Evolutionary conservation across 1,140 invertebrate species (phyloP).

Genomic region (Nasonia giraulti): DNA sequence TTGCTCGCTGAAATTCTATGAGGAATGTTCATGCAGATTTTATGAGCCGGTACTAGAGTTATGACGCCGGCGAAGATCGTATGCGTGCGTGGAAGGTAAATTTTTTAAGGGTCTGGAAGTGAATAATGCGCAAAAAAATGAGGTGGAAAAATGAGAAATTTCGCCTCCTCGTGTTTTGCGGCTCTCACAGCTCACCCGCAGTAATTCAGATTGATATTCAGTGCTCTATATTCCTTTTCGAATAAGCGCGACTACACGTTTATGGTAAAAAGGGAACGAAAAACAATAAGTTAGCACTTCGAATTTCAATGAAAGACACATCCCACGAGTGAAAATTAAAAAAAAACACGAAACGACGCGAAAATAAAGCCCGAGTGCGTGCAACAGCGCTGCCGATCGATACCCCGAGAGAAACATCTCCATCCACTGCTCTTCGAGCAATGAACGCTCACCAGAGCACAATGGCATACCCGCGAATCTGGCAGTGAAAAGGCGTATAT

Average conservation of each 20-base stretch:
- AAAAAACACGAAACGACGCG: not conserved
- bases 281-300: not conserved
- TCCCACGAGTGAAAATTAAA: not conserved
- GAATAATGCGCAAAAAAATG: not conserved
- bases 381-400: not conserved
- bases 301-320: not conserved
- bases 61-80: not conserved
- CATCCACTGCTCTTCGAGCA: not conserved
- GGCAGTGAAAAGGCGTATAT: not conserved
- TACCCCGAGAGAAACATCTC: not conserved
- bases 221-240: not conserved
- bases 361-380: not conserved
- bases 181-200: not conserved
- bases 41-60: constrained; percentile 1
- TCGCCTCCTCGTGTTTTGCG: not conserved
- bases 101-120: not conserved
- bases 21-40: not conserved
- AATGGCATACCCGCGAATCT: not conserved
- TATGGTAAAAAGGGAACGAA: not conserved
- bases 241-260: not conserved
- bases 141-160: not conserved
- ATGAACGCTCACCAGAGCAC: too few species aligned
- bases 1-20: not conserved
- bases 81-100: not conserved
- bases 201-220: not conserved